Evolutionary conservation across 2,888 invertebrate genomes (phyloP).

Genomic region (Melinopterus prodromus): DNA sequence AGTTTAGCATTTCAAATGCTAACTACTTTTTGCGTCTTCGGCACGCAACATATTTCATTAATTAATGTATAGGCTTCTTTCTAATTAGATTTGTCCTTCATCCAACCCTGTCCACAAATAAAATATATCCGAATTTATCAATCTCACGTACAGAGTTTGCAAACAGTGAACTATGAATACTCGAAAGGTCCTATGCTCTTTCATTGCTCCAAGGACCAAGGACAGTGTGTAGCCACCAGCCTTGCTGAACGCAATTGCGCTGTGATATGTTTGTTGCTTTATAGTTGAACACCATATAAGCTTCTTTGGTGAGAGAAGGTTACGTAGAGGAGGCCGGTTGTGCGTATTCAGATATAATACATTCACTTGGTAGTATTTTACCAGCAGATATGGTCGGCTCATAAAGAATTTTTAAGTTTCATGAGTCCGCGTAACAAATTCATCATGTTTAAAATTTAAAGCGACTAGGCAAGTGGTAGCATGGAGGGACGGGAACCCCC

Average conservation of each 20-base stretch:
- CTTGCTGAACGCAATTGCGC: too few relatives aligned
- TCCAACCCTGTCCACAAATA: not conserved
- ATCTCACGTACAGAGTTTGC: not conserved
- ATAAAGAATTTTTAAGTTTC: slow-evolving; percentile 28
- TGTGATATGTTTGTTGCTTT: too few relatives aligned
- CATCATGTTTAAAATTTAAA: slow-evolving; percentile 37
- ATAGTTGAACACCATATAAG: too few relatives aligned
- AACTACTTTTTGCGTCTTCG: not conserved
- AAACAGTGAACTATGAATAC: too few relatives aligned
- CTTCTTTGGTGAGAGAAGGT: too few relatives aligned
- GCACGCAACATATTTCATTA: not conserved
- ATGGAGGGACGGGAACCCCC: slow-evolving; percentile 27
- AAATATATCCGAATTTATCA: not conserved
- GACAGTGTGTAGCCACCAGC: too few relatives aligned
- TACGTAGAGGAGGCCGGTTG: too few relatives aligned
- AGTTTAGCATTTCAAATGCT: not conserved
- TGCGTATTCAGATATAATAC: too few relatives aligned
- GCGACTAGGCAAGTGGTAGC: slow-evolving; percentile 27
- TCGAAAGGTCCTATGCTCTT: too few relatives aligned
- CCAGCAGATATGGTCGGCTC: not conserved
- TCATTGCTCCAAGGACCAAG: too few relatives aligned
- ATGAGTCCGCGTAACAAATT: slow-evolving; percentile 32
- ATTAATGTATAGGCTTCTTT: not conserved
- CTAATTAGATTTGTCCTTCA: not conserved
- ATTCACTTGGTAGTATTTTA: not conserved